Evolutionary conservation across 2,888 invertebrate genomes (phyloP).

Genomic region (Artemia sinica): DNA sequence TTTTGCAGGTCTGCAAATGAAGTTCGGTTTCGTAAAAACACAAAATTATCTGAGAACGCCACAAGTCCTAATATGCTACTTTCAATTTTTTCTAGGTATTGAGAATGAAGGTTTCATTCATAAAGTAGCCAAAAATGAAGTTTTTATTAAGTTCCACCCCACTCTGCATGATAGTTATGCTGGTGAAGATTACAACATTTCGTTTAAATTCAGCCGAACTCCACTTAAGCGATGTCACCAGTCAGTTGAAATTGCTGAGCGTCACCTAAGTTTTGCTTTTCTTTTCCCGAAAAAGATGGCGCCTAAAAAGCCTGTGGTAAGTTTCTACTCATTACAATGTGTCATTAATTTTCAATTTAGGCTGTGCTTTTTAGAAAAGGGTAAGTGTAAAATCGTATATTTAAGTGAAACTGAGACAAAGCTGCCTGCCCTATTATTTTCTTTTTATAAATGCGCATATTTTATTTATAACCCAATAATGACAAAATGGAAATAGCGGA

Average conservation of each 20-base stretch:
- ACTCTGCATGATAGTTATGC: conserved; percentile 55
- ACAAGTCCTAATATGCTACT: conserved; percentile 18
- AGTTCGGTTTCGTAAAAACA: neutral
- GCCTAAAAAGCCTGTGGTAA: conserved; percentile 38
- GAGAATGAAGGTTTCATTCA: conserved; percentile 56
- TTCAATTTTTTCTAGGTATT: conserved; percentile 28
- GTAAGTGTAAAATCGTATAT: too few relatives aligned
- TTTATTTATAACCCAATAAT: too few relatives aligned
- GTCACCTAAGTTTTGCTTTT: conserved; percentile 45
- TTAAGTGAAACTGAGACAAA: too few relatives aligned
- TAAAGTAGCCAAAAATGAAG: conserved; percentile 45
- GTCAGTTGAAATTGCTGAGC: conserved; percentile 45
- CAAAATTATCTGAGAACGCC: conserved; percentile 5
- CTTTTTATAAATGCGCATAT: too few relatives aligned
- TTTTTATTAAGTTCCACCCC: conserved; percentile 56
- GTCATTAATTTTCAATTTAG: too few relatives aligned
- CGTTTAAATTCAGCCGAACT: conserved; percentile 48
- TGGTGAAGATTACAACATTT: conserved; percentile 56
- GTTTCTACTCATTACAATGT: neutral
- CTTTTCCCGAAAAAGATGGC: conserved; percentile 48
- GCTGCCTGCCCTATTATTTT: too few relatives aligned
- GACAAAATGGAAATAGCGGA: too few relatives aligned
- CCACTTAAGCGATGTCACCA: conserved; percentile 52
- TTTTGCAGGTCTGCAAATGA: neutral
- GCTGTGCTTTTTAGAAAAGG: too few relatives aligned